Conservation (phyloP, 1,140 invertebrate species). For the Elymnias hypermnestra region DNA sequence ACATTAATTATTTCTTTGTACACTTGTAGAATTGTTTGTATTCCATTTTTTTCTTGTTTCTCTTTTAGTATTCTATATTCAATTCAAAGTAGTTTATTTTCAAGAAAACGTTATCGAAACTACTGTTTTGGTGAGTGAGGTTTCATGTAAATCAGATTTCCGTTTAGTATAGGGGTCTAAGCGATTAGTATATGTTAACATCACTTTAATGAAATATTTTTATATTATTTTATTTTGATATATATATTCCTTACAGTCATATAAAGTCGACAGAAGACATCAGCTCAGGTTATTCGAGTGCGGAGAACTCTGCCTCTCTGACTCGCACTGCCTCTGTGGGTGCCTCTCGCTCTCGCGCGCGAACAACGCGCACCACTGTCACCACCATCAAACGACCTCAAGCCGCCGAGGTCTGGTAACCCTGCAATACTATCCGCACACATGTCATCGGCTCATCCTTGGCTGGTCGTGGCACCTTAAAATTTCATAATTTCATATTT, state of each 20-base stretch:
- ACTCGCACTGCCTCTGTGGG: constrained; percentile 74
- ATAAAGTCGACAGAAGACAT: constrained; percentile 78
- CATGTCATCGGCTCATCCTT: background rate
- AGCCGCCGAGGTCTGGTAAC: constrained; percentile 70
- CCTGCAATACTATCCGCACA: constrained; percentile 1
- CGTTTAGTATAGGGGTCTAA: too few relatives aligned
- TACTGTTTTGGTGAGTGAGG: too few relatives aligned
- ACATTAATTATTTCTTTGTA: too few relatives aligned
- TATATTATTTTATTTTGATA: too few relatives aligned
- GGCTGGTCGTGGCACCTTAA: background rate
- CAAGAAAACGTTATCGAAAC: too few relatives aligned
- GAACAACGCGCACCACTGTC: constrained; percentile 45
- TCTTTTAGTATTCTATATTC: too few relatives aligned
- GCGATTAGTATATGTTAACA: too few relatives aligned
- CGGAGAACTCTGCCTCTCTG: constrained; percentile 65
- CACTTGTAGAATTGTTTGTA: too few relatives aligned
- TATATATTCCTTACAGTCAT: constrained; percentile 59
- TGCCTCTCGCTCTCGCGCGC: constrained; percentile 41
- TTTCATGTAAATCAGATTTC: too few relatives aligned
- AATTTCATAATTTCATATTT: background rate
- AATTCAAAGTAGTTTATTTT: too few relatives aligned
- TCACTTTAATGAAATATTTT: too few relatives aligned
- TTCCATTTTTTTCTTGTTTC: too few relatives aligned
- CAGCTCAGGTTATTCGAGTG: constrained; percentile 75
- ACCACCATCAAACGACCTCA: constrained; percentile 65